These are phyloP conservation scores for Momotus momota DNA, from an alignment of 2,797 vertebrate species.

Conservation along the genomic window DNA sequence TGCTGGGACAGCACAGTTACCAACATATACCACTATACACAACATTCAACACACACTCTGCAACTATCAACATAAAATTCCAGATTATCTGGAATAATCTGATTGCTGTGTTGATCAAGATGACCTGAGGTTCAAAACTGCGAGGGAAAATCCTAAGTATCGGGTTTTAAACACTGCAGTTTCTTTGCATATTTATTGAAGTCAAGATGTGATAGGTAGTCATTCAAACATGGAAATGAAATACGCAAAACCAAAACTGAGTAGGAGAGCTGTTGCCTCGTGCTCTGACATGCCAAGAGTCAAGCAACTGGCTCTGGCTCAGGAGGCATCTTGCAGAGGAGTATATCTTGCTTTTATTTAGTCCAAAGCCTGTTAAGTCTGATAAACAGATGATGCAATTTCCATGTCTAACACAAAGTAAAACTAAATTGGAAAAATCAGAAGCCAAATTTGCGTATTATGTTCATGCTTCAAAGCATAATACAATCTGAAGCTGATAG, in stretches of 20 bases:
- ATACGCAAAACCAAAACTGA: neutral
- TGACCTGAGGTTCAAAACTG: neutral
- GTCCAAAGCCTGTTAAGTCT: neutral
- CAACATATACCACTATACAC: neutral
- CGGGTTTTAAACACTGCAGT: neutral
- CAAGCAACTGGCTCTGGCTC: neutral
- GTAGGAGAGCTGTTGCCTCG: neutral
- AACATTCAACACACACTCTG: neutral
- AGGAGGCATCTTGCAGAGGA: neutral
- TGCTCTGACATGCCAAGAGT: neutral
- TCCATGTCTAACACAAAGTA: neutral
- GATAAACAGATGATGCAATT: neutral
- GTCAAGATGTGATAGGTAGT: neutral
- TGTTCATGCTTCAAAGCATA: neutral
- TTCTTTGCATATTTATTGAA: neutral
- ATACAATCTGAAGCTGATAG: neutral
- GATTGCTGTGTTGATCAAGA: neutral
- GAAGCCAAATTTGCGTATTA: neutral
- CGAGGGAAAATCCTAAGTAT: neutral
- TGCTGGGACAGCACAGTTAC: neutral
- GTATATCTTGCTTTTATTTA: neutral
- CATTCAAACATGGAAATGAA: neutral
- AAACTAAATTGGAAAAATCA: neutral
- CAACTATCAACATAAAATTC: neutral
- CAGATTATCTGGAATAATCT: neutral